These are phyloP conservation scores for Xestia rhomboidea DNA, from an alignment of 2,888 invertebrate species.

Conservation along the genomic window DNA sequence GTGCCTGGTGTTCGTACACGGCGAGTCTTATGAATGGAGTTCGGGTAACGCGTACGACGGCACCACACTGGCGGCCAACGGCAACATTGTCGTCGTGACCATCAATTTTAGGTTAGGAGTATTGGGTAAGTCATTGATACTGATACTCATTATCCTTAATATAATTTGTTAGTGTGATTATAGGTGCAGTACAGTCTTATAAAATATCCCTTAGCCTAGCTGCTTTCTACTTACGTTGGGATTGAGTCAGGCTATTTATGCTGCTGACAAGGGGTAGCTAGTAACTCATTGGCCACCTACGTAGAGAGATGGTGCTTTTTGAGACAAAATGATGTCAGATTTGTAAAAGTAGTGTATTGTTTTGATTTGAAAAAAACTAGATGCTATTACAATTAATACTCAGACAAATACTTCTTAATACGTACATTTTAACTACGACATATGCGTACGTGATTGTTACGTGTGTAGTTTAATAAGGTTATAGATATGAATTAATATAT, in stretches of 20 bases:
- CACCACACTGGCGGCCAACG: conserved; percentile 97
- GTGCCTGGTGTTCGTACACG: conserved; percentile 97
- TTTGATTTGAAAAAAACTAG: too few relatives aligned
- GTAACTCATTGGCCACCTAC: not conserved
- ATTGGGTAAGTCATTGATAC: conserved; percentile 91
- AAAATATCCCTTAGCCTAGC: not conserved
- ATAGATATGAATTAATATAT: too few relatives aligned
- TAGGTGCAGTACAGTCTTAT: not conserved
- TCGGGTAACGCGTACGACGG: conserved; percentile 99
- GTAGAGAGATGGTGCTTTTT: not conserved
- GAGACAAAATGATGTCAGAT: not conserved
- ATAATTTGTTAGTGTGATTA: not conserved
- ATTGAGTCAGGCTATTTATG: not conserved
- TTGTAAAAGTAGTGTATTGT: not conserved
- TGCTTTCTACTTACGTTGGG: not conserved
- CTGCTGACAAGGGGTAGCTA: not conserved
- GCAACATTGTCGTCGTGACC: conserved; percentile 96
- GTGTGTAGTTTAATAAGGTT: too few relatives aligned
- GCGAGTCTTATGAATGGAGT: conserved; percentile 99
- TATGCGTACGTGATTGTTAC: too few relatives aligned
- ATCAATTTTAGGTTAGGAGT: conserved; percentile 97
- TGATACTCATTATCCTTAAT: not conserved
- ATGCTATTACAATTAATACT: not conserved
- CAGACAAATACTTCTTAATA: not conserved
- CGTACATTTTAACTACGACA: too few relatives aligned